phyloP scores from a whole-genome alignment of 2,888 invertebrate genomes.

The Cheilosia variabilis region DNA sequence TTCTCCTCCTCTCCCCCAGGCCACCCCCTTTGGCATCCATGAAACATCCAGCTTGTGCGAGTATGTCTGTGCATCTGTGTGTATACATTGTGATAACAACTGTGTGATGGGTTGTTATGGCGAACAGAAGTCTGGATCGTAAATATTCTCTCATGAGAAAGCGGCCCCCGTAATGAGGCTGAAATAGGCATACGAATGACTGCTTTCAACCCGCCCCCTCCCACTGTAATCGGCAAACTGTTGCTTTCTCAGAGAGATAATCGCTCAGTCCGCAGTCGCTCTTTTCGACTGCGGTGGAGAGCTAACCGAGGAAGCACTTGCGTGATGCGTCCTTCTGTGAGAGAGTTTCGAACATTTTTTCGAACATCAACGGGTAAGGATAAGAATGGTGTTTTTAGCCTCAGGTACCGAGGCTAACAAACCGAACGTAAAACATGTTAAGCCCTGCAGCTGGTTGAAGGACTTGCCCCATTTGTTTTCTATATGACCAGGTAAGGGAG shows the following conservation, averaged over 20 bases:
- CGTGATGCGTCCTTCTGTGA: slow-evolving; percentile 55
- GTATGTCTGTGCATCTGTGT: not conserved
- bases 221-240: slow-evolving; percentile 66
- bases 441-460: slow-evolving; percentile 52
- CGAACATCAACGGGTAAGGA: slow-evolving; percentile 23
- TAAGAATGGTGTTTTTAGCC: slow-evolving; percentile 60
- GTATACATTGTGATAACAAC: slow-evolving; percentile 27
- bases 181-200: slow-evolving; percentile 57
- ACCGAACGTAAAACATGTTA: slow-evolving; percentile 38
- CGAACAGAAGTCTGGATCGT: slow-evolving; percentile 52
- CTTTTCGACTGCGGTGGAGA: slow-evolving; percentile 8
- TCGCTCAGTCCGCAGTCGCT: not conserved
- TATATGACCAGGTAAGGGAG: slow-evolving; percentile 5
- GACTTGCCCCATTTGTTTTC: slow-evolving; percentile 53
- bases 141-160: slow-evolving; percentile 29
- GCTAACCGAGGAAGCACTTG: slow-evolving; percentile 33
- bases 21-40: not conserved
- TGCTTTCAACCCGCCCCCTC: slow-evolving; percentile 20
- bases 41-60: not conserved
- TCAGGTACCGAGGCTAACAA: slow-evolving; percentile 44
- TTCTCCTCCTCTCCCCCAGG: not conserved
- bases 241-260: slow-evolving; percentile 51
- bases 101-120: slow-evolving; percentile 63
- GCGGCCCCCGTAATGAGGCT: slow-evolving; percentile 40
- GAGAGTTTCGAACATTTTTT: slow-evolving; percentile 31